phyloP scores from a whole-genome alignment of 2,113 vertebrate species.

The Trogon melanurus region DNA sequence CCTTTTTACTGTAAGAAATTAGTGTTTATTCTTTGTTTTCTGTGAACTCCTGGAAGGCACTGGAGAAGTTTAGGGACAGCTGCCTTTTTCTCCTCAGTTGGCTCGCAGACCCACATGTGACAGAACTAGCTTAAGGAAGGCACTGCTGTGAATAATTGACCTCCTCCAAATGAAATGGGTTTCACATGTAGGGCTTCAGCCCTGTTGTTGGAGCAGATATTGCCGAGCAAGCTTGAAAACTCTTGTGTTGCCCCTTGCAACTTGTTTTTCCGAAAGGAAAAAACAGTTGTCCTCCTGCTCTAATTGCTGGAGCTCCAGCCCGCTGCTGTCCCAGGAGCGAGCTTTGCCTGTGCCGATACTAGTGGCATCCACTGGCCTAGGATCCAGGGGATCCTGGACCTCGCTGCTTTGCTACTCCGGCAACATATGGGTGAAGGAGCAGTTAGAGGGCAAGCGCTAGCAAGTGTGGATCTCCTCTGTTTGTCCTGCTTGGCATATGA shows the following conservation, averaged over 20 bases:
- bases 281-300: neutral
- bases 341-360: neutral
- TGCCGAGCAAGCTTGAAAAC: neutral
- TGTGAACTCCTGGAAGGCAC: neutral
- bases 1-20: neutral
- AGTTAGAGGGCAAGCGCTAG: neutral
- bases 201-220: neutral
- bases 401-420: too few relatives aligned
- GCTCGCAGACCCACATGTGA: neutral
- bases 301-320: neutral
- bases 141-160: neutral
- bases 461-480: neutral
- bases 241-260: neutral
- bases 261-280: neutral
- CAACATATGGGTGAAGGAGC: neutral
- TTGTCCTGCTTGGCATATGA: accelerated
- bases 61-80: neutral
- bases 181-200: neutral
- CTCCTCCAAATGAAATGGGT: neutral
- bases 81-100: neutral
- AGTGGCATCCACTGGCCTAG: too few relatives aligned
- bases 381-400: too few relatives aligned
- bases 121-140: neutral
- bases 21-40: neutral
- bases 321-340: neutral